phyloP scores from a whole-genome alignment of 1,140 invertebrate species.

The Littorina saxatilis region DNA sequence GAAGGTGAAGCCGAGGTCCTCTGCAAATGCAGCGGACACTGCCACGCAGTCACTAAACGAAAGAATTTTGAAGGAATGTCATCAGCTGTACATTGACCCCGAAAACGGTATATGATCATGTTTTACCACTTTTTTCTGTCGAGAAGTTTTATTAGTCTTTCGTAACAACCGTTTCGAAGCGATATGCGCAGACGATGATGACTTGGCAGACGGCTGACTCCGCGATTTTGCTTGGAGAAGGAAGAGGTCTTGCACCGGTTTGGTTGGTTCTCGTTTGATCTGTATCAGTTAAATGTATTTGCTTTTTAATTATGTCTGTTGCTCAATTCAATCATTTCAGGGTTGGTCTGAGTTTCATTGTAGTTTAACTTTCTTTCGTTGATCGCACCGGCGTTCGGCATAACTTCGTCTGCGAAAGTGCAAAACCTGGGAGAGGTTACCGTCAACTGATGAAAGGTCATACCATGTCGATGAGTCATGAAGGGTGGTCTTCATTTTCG shows the following conservation, averaged over 20 bases:
- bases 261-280: not conserved
- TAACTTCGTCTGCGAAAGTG: not conserved
- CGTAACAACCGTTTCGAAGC: constrained; percentile 29
- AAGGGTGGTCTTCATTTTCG: constrained; percentile 29
- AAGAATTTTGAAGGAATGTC: constrained; percentile 79
- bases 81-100: constrained; percentile 78
- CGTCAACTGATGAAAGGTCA: constrained; percentile 52
- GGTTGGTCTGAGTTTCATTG: not conserved
- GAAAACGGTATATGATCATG: constrained; percentile 76
- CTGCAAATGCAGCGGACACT: constrained; percentile 77
- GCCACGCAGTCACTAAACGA: constrained; percentile 78
- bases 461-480: constrained; percentile 43
- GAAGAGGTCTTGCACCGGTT: constrained; percentile 25
- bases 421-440: constrained; percentile 35
- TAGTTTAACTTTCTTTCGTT: not conserved
- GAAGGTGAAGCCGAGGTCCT: constrained; percentile 74
- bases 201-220: constrained; percentile 44
- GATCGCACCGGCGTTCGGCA: not conserved
- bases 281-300: not conserved
- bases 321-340: not conserved
- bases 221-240: constrained; percentile 32
- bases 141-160: constrained; percentile 27
- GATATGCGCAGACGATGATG: constrained; percentile 40
- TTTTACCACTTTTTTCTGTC: constrained; percentile 14
- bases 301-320: not conserved